Percentiles rank a stretch among this genome's conserved stretches.
These are phyloP conservation scores for Hyperopisus bebe DNA, from an alignment of 2,113 vertebrate genomes.

Conservation along the genomic window DNA sequence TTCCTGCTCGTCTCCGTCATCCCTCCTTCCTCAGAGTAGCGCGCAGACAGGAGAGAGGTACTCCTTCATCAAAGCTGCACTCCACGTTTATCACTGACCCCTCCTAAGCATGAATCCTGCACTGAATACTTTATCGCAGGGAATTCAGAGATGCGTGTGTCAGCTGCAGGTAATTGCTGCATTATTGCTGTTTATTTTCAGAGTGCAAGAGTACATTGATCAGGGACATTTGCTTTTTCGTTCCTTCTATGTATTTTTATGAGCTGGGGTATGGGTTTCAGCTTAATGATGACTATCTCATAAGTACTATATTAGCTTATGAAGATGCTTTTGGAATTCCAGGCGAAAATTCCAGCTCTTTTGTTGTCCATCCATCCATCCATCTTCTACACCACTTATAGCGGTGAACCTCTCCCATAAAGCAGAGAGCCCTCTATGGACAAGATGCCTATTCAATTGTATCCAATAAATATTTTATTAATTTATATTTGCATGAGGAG, in stretches of 20 bases:
- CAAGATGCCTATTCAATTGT: neutral
- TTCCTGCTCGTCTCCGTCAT: constrained; percentile 19
- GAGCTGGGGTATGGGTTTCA: neutral
- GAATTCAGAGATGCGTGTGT: neutral
- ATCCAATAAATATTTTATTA: neutral
- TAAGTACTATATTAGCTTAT: neutral
- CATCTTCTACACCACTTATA: neutral
- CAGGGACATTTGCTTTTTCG: neutral
- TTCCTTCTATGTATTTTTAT: neutral
- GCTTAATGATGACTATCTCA: neutral
- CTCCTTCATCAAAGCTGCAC: neutral
- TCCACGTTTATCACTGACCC: neutral
- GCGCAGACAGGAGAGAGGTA: neutral
- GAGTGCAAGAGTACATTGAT: neutral
- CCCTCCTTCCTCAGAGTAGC: constrained; percentile 11
- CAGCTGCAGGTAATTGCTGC: neutral
- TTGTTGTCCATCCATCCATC: neutral
- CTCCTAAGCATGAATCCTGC: neutral
- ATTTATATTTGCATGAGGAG: neutral
- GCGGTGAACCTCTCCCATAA: neutral
- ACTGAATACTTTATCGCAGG: neutral
- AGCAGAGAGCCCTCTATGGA: neutral
- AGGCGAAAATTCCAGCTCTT: neutral
- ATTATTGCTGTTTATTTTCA: neutral
- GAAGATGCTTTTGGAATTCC: neutral